A percentile compares a stretch with the other conserved stretches of the same genome.
phyloP scores from a whole-genome alignment of 2,888 invertebrate genomes.

The Drosophila cyrtoloma region DNA sequence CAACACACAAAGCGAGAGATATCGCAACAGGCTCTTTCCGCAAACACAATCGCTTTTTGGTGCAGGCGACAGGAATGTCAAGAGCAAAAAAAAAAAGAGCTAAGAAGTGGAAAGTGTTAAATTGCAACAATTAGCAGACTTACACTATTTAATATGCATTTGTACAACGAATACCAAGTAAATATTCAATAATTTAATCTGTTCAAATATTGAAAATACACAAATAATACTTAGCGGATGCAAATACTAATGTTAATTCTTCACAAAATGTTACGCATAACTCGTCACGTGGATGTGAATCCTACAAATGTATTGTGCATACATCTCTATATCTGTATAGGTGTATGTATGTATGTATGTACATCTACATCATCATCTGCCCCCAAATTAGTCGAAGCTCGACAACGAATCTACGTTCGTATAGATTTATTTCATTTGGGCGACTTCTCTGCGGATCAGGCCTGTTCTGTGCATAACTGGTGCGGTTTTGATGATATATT shows the following conservation, averaged over 20 bases:
- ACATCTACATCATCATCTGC: background rate
- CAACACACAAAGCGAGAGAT: background rate
- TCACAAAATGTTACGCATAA: background rate
- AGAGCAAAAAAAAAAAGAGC: background rate
- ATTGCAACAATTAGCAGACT: background rate
- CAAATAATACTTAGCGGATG: background rate
- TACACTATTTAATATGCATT: background rate
- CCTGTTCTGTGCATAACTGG: conserved; percentile 30
- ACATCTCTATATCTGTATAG: background rate
- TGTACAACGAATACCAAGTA: background rate
- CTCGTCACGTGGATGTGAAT: background rate
- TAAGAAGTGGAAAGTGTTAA: background rate
- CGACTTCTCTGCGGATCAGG: background rate
- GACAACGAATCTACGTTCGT: background rate
- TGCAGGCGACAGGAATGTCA: conserved; percentile 47
- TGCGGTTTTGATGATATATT: conserved; percentile 13
- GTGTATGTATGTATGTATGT: background rate
- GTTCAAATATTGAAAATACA: background rate
- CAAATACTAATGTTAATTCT: background rate
- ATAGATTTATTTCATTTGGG: conserved; percentile 25
- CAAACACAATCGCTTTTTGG: conserved; percentile 31
- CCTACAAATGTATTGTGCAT: background rate
- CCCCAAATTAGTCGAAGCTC: background rate
- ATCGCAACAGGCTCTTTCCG: conserved; percentile 6
- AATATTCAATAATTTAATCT: background rate